Evolutionary conservation across 2,888 invertebrate genomes (phyloP).

Genomic region (Leptinotarsa haldemani): DNA sequence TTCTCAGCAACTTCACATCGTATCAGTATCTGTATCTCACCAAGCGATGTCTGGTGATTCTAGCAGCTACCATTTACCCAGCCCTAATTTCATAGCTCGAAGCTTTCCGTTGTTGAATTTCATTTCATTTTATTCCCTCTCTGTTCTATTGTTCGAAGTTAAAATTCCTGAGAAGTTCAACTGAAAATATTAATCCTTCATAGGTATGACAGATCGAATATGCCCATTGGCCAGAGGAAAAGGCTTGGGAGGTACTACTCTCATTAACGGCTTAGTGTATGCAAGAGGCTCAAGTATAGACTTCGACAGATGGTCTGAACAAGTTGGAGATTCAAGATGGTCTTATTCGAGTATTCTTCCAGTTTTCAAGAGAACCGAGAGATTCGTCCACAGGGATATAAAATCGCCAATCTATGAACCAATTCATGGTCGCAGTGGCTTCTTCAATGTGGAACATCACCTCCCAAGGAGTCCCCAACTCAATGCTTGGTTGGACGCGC

Average conservation of each 20-base stretch:
- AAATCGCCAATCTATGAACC: slow-evolving; percentile 27
- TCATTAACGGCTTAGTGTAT: slow-evolving; percentile 68
- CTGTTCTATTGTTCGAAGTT: no score
- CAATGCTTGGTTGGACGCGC: slow-evolving; percentile 74
- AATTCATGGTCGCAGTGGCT: slow-evolving; percentile 39
- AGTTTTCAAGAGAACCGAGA: slow-evolving; percentile 54
- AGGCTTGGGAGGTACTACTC: slow-evolving; percentile 68
- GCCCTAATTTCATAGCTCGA: no score
- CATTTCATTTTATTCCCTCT: no score
- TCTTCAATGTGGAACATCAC: slow-evolving; percentile 47
- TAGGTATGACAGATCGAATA: slow-evolving; percentile 42
- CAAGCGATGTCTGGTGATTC: no score
- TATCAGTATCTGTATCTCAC: no score
- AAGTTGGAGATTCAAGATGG: slow-evolving; percentile 61
- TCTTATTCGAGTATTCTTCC: slow-evolving; percentile 71
- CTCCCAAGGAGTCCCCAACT: slow-evolving; percentile 62
- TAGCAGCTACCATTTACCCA: no score
- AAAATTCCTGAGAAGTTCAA: background rate
- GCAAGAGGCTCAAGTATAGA: slow-evolving; percentile 66
- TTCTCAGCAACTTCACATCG: no score
- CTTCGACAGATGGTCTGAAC: slow-evolving; percentile 66
- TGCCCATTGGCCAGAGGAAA: slow-evolving; percentile 66
- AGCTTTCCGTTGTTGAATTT: no score
- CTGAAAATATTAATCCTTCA: slow-evolving; percentile 27
- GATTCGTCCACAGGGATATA: slow-evolving; percentile 32